Conservation (phyloP, 2,113 vertebrate species). For the Chloebia gouldiae region DNA sequence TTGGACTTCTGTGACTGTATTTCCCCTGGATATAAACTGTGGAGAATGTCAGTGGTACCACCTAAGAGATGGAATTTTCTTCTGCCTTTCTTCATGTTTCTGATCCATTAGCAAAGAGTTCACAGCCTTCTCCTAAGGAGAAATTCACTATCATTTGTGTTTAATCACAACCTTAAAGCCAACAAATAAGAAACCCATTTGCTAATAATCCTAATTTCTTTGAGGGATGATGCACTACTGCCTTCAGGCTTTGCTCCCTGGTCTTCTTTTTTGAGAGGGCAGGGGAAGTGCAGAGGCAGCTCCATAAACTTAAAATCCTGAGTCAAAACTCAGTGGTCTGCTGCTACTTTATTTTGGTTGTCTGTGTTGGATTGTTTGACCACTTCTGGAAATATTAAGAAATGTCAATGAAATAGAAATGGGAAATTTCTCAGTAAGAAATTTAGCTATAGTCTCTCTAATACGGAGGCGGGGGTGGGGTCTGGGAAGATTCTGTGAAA, state of each 20-base stretch:
- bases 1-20: neutral
- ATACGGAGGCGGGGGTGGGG: accelerated
- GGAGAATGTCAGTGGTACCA: neutral
- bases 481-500: neutral
- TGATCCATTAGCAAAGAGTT: neutral
- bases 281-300: neutral
- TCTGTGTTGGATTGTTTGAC: neutral
- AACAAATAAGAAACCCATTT: neutral
- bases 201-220: neutral
- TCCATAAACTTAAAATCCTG: neutral
- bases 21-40: neutral
- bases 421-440: neutral
- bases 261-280: neutral
- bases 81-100: neutral
- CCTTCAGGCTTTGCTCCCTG: neutral
- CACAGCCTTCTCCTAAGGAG: neutral
- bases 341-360: neutral
- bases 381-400: neutral
- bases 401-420: neutral
- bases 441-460: neutral
- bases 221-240: neutral
- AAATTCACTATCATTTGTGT: neutral
- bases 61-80: neutral
- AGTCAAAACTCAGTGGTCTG: neutral
- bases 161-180: neutral